Evolutionary conservation across 2,113 vertebrate species (phyloP), one percentile per base, ranked within the genome.

Genomic region (Otolemur garnettii): DNA sequence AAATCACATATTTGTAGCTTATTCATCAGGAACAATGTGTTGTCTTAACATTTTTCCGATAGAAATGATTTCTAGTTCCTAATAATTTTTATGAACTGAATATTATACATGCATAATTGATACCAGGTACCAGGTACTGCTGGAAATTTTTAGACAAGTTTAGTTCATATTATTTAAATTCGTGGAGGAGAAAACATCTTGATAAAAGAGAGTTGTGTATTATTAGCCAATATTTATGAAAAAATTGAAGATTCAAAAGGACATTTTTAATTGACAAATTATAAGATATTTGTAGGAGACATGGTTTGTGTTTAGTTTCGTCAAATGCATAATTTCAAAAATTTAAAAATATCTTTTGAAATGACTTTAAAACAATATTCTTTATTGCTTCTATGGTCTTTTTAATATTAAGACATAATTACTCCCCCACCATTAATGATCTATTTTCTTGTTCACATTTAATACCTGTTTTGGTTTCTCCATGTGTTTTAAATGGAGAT

Each of bases 391-490:
- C 71, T 26, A 12, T 91, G 33, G 33, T 60, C 35, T 96, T 95
- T 95, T 87, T 11, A 72, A 96, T 94, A 93, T 86, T 88, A 33
- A 91, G 78, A 80, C 11, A 80, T 77, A 91, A 80, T 95, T 89
- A 50, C 57, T 96, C 19, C 50, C 42, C 55, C 9, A 77, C 74
- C 81, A 74, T 19, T 95, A 79, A 88, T 26, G 26, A 80, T 88
- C 77, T 79, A 22, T 96, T 96, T 91, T 90, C 53, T 86, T 92
- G 71, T 71, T 91, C 62, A 95, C 78, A 18, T 5, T 38, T 50
- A 79, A 77, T 28, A 80, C 28, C 80, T 91, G 74, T 80, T 95
- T 87, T 59, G 68, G 28, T 18, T 97, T 98, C 82, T 71, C 72
- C 72, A 0, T 91, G 60, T 93, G 68, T 94, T 98, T 97, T 93